phyloP scores from a whole-genome alignment of 2,888 invertebrate genomes.

The Ceriagrion tenellum region DNA sequence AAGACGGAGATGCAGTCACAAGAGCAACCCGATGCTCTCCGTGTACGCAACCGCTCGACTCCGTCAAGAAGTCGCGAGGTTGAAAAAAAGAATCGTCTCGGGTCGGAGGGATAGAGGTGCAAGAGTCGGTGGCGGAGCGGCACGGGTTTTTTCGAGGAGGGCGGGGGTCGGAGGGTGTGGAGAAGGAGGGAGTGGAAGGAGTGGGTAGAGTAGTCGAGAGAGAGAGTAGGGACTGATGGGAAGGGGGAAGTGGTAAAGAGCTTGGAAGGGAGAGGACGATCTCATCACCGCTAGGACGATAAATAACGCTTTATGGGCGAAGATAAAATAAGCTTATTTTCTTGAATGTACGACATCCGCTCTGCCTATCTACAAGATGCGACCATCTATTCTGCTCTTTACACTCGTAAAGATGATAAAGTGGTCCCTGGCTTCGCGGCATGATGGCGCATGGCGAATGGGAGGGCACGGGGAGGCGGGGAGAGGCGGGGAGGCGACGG shows the following conservation, averaged over 20 bases:
- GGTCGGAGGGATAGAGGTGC: too few species aligned
- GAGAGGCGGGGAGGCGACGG: too few species aligned
- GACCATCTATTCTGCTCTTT: constrained; percentile 74
- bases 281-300: constrained; percentile 76
- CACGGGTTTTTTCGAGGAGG: neutral
- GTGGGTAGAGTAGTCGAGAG: neutral
- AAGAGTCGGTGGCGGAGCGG: too few species aligned
- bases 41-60: too few species aligned
- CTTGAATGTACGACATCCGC: constrained; percentile 77
- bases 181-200: neutral
- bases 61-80: too few species aligned
- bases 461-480: neutral
- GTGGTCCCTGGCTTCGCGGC: constrained; percentile 64
- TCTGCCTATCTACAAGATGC: constrained; percentile 73
- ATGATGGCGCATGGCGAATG: constrained; percentile 15
- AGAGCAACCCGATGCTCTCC: too few species aligned
- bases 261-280: constrained; percentile 70
- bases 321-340: constrained; percentile 79
- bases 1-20: too few species aligned
- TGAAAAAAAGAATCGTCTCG: too few species aligned
- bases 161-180: neutral
- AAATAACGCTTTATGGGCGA: constrained; percentile 78
- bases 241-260: constrained; percentile 28
- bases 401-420: constrained; percentile 69
- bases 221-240: neutral